phyloP scores from a whole-genome alignment of 1,140 invertebrate species.

The Physella acuta region DNA sequence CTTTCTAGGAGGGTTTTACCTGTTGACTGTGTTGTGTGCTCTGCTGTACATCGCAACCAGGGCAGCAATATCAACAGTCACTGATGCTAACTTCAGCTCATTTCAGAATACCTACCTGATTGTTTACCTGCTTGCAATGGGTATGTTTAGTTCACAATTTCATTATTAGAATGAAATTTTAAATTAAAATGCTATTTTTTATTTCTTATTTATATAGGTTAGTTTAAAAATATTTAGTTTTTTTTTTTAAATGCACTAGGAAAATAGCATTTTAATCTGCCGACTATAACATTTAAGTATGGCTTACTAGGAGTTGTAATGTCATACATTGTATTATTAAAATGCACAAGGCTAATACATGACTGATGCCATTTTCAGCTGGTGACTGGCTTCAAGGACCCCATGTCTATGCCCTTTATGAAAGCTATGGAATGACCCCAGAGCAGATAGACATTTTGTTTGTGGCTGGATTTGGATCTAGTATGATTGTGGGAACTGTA shows the following conservation, averaged over 20 bases:
- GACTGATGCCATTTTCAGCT: no score
- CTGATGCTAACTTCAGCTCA: constrained; percentile 59
- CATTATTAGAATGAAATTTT: no score
- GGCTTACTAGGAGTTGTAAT: no score
- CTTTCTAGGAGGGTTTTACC: constrained; percentile 51
- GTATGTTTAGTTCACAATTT: constrained; percentile 41
- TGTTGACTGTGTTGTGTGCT: constrained; percentile 49
- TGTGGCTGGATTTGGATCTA: constrained; percentile 72
- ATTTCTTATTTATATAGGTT: no score
- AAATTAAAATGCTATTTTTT: no score
- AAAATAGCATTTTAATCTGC: not conserved
- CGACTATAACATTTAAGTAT: not conserved
- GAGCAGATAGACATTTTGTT: constrained; percentile 70
- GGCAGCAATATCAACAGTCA: constrained; percentile 38
- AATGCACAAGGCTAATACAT: no score
- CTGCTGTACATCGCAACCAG: constrained; percentile 54
- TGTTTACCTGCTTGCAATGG: constrained; percentile 68
- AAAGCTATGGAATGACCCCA: constrained; percentile 69
- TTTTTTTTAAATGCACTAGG: no score
- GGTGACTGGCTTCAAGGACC: constrained; percentile 77
- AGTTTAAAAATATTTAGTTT: no score
- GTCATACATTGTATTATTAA: not conserved
- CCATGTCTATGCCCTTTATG: constrained; percentile 74
- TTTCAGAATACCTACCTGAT: constrained; percentile 68
- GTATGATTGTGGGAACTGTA: constrained; percentile 70